Base-by-base conservation (phyloP, 1,140 invertebrate genomes). In the Solenopsis fugax region DNA sequence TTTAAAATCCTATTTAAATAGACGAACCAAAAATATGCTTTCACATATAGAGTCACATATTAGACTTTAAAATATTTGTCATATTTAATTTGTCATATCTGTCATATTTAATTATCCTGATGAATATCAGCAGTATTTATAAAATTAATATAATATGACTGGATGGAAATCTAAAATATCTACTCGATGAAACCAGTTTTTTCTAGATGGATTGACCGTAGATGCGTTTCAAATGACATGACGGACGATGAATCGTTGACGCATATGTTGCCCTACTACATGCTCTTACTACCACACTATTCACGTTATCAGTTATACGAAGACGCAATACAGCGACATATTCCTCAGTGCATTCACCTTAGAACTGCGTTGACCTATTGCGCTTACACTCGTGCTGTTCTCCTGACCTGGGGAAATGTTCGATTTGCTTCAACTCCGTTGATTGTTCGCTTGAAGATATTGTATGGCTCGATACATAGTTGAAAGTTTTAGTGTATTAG, bases 401-500 rank as follows among this genome's bases (percentile, higher is more conserved):
- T 92, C 92, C 92, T 93, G 92, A 87, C 88, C 91, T 92, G 58
- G 60, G 87, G 89, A 92, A 93, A 92, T 91, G 91, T 91, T 89
- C 71, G 87, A 92, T 90, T 89, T 90, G 92, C 92, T 91, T 89
- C 88, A 93, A 92, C 88, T 86, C 65, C 13, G 12, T 60, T 13
- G 37, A 81, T 81, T 62, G 80, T 75, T 62, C 24, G 18, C 37
- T 37, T 9, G 12, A 82, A 54, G 37, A 48, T 58, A 72, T 82
- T 58, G 24, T 54, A 24, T n/a, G 16, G 13, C 1, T 56, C 21
- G 10, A 9, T 45, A n/a, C 9, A 13, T 45, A 41, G 5, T 48
- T 12, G 7, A 24, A 18, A 41, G 34, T 81, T 54, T 18, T 52
- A 41, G 16, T 67, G 62, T 18, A n/a, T 50, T 29, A 48, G 0